Evolutionary conservation across 2,113 vertebrate species (phyloP), one percentile per base, ranked within the genome.

Genomic region (Campylomormyrus tamandua): DNA sequence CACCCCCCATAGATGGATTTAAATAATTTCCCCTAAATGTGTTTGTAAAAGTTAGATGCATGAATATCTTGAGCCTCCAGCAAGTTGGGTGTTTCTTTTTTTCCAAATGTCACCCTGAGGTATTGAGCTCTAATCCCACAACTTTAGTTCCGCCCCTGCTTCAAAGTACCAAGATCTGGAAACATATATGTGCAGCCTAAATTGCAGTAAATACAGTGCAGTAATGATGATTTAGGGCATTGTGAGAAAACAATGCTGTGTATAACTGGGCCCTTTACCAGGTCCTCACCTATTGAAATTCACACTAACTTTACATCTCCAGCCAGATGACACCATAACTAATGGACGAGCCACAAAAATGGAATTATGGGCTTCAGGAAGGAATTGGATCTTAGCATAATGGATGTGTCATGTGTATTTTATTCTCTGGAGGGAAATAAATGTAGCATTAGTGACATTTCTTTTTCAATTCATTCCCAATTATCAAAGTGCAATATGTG

Each of bases 11-110:
- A 84, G 56, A 90, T 87, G 56, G 89, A 74, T 87, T 90, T 58
- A 66, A 87, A 52, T 86, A 86, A 90, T 53, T 89, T 89, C 80
- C 53, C 80, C 80, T 62, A 89, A 89, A 89, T 31, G 48, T 87
- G 56, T 90, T 86, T 90, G 56, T 52, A 87, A 74, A 87, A 90
- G 58, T 90, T 86, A 50, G 58, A 50, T 87, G 53, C 84, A 87
- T 70, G 86, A 90, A 85, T 90, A 86, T 87, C 89, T 46, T 13
- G n/a, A 53, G 35, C 83, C 83, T 50, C 89, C 46, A 90, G 62
- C 83, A 45, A 70, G 83, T 74, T 70, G 56, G 62, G 46, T 42
- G 17, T 84, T 46, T 42, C 39, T 83, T 46, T 83, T 46, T 21
- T 83, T 48, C 13, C 21, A 87, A 74, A 87, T 39, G 56, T 56